A percentile compares a stretch with the other conserved stretches of the same genome.
These are phyloP conservation scores for Formica selysi DNA, from an alignment of 1,140 invertebrate genomes.

Conservation along the genomic window DNA sequence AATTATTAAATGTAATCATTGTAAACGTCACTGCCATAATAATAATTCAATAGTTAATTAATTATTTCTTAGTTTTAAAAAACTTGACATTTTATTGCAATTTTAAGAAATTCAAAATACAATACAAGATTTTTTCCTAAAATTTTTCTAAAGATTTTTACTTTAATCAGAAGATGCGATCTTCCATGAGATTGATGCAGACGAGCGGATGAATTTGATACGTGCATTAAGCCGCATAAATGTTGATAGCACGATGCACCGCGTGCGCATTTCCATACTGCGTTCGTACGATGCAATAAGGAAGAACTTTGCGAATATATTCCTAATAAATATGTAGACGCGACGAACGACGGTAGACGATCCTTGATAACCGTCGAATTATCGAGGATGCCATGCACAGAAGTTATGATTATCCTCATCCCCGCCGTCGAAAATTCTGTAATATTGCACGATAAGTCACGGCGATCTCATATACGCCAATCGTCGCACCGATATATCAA, in stretches of 20 bases:
- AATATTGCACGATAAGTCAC: conserved; percentile 55
- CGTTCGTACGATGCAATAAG: conserved; percentile 63
- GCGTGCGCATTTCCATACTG: conserved; percentile 54
- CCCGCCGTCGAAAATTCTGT: conserved; percentile 44
- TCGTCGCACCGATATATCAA: conserved; percentile 35
- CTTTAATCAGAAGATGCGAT: conserved; percentile 3
- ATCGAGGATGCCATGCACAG: conserved; percentile 48
- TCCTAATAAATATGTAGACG: conserved; percentile 62
- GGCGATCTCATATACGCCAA: conserved; percentile 30
- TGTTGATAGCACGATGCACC: conserved; percentile 65
- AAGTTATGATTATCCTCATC: conserved; percentile 60
- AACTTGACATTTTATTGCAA: neutral
- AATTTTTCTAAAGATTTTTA: conserved; percentile 8
- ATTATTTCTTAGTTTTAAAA: neutral
- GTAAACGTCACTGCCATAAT: neutral
- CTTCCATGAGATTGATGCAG: conserved; percentile 57
- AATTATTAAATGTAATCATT: neutral
- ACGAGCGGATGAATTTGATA: conserved; percentile 71
- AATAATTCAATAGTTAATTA: neutral
- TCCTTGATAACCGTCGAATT: conserved; percentile 64
- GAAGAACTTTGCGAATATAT: conserved; percentile 52
- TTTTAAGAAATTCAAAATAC: conserved; percentile 8
- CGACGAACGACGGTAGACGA: conserved; percentile 56
- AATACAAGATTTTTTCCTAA: neutral
- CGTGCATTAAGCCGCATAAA: conserved; percentile 73